A percentile compares a stretch with the other conserved stretches of the same genome.
phyloP scores from a whole-genome alignment of 2,797 vertebrate species.

The Artibeus jamaicensis region DNA sequence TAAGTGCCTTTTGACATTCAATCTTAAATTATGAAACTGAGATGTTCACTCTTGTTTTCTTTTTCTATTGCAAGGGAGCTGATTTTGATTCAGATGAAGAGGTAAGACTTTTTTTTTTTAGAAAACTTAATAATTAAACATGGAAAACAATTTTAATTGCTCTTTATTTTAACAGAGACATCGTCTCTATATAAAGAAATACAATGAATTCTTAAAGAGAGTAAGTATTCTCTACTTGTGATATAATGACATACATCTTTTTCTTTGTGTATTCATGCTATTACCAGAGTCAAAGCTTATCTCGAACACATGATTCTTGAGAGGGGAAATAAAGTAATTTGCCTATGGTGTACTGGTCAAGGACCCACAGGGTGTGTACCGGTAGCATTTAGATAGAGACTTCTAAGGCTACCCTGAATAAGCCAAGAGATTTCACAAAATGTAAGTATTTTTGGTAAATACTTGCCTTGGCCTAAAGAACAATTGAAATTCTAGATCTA shows the following conservation, averaged over 20 bases:
- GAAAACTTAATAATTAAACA: background rate
- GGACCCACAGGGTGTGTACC: background rate
- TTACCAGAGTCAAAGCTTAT: background rate
- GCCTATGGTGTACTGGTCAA: background rate
- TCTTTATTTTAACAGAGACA: background rate
- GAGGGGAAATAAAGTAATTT: background rate
- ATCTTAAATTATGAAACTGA: background rate
- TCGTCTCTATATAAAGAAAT: rapidly evolving
- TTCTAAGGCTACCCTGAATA: background rate
- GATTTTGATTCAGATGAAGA: background rate
- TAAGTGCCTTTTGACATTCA: background rate
- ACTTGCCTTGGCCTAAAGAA: background rate
- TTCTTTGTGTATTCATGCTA: background rate
- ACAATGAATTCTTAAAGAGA: too few relatives aligned
- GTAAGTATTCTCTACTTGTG: background rate
- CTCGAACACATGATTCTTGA: background rate
- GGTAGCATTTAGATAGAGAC: background rate
- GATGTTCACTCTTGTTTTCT: background rate
- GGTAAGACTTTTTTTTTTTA: constrained; percentile 4
- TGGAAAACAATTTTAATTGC: background rate
- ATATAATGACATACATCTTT: background rate
- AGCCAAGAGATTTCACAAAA: background rate
- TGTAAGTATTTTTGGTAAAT: background rate
- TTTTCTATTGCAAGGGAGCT: background rate
- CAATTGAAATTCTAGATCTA: background rate